These are phyloP conservation scores for Scaptomyza montana DNA, from an alignment of 1,140 invertebrate genomes.

Conservation along the genomic window DNA sequence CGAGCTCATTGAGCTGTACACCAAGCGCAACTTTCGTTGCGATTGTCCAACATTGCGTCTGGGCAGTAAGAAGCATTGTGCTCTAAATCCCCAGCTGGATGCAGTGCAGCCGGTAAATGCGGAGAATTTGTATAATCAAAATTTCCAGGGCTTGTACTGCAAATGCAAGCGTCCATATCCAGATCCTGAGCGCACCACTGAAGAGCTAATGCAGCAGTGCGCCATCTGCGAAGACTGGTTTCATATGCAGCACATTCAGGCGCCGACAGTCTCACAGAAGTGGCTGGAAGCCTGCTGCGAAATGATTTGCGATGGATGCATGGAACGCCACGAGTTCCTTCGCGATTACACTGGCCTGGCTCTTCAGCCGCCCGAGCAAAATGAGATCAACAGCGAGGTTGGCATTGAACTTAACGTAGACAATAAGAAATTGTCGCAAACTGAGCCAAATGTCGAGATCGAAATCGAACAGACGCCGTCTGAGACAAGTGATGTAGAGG, in stretches of 20 bases:
- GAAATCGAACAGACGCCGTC: not conserved
- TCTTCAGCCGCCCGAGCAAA: slow-evolving; percentile 28
- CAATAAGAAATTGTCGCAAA: not conserved
- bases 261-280: slow-evolving; percentile 85
- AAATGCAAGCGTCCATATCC: slow-evolving; percentile 97
- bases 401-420: slow-evolving; percentile 20
- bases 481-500: slow-evolving; percentile 7
- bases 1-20: slow-evolving; percentile 98
- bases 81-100: slow-evolving; percentile 55
- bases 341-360: slow-evolving; percentile 87
- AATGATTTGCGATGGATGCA: slow-evolving; percentile 91
- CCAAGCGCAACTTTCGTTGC: slow-evolving; percentile 97
- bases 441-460: not conserved
- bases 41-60: slow-evolving; percentile 98
- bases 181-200: slow-evolving; percentile 91
- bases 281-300: slow-evolving; percentile 88
- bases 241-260: slow-evolving; percentile 92
- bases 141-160: slow-evolving; percentile 97
- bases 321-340: slow-evolving; percentile 90
- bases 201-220: slow-evolving; percentile 98
- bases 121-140: slow-evolving; percentile 96
- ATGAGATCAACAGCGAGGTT: slow-evolving; percentile 20
- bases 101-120: slow-evolving; percentile 88
- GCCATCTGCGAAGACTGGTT: slow-evolving; percentile 99
- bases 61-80: slow-evolving; percentile 61